Base-by-base conservation (phyloP, 2,113 vertebrate genomes). In the Dipodomys stephensi region DNA sequence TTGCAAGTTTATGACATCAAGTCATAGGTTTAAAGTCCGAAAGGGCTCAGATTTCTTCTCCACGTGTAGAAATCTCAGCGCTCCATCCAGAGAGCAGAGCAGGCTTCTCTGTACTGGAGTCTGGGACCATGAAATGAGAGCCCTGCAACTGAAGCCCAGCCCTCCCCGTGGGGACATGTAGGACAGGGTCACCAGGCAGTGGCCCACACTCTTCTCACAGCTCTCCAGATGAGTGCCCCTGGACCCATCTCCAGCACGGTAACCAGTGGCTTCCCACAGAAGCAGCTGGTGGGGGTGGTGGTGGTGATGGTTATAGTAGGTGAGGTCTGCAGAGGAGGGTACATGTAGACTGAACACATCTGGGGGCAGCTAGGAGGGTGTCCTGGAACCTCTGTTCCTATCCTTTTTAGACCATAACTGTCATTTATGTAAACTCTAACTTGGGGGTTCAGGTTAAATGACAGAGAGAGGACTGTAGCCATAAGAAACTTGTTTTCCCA, bases 1-100 rank as follows among this genome's bases (percentile, higher is more conserved):
- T 53, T 84, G 95, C 84, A 91, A 49, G 77, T 96, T 95, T 87
- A 96, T 83, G 96, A 93, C 96, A 94, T 92, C 96, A 94, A 77
- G 83, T 76, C 76, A 90, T 44, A 95, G 80, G 98, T 96, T 72
- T 97, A 98, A 98, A 98, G 98, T 98, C 95, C 97, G 95, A 87
- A 87, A 96, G 95, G 91, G 95, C 96, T 97, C 91, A 39, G 80
- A 94, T 97, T 98, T 94, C 97, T 95, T 80, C 62, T 27, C 77
- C 44, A 13, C 18, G 27, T 69, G 92, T 87, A 79, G 28, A 0
- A 79, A 6, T 83, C 91, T 90, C 83, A 80, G 32, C 28, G 46
- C 49, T 83, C 27, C 5, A 0, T 4, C 39, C 11, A 5, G 73
- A 28, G 5, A 87, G 68, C 35, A 2, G 28, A 46, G 39, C 60